phyloP scores from a whole-genome alignment of 37 sponge, comb jelly and placozoan species.

The Spongia lamella region DNA sequence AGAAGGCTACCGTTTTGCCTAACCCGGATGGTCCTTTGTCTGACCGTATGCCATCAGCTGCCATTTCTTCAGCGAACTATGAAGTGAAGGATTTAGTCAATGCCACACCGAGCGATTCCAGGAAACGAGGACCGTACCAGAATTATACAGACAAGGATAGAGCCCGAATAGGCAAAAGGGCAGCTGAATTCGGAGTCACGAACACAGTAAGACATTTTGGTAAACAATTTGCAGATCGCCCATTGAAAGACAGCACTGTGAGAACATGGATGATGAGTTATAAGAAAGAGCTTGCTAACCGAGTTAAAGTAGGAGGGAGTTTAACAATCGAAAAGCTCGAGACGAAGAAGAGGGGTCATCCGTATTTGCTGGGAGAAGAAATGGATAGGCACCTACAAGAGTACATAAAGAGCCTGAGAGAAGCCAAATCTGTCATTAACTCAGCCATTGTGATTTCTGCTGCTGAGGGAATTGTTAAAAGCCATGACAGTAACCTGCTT shows the following conservation, averaged over 20 bases:
- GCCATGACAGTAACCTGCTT: conserved; percentile 35
- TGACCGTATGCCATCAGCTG: background rate
- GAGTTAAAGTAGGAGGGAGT: background rate
- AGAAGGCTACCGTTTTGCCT: conserved; percentile 3
- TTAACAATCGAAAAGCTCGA: background rate
- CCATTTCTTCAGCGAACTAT: conserved; percentile 14
- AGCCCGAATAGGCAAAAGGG: conserved; percentile 6
- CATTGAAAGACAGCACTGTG: conserved; percentile 16
- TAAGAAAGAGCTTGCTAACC: conserved; percentile 7
- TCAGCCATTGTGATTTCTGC: conserved; percentile 11
- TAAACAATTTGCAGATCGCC: conserved; percentile 15
- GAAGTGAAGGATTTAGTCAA: background rate
- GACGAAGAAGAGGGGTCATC: conserved; percentile 18
- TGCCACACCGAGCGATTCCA: background rate
- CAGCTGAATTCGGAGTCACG: conserved; percentile 9
- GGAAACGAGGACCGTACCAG: conserved; percentile 18
- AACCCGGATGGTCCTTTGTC: background rate
- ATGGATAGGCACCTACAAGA: conserved; percentile 10
- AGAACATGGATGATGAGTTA: background rate
- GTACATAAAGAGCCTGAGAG: conserved; percentile 15
- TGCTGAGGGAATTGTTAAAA: conserved; percentile 32
- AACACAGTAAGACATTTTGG: background rate
- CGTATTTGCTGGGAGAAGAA: conserved; percentile 5
- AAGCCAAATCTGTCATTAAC: conserved; percentile 13
- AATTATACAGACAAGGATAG: conserved; percentile 2